These are phyloP conservation scores for Aphelinus certus DNA, from an alignment of 1,140 invertebrate species.

Conservation along the genomic window DNA sequence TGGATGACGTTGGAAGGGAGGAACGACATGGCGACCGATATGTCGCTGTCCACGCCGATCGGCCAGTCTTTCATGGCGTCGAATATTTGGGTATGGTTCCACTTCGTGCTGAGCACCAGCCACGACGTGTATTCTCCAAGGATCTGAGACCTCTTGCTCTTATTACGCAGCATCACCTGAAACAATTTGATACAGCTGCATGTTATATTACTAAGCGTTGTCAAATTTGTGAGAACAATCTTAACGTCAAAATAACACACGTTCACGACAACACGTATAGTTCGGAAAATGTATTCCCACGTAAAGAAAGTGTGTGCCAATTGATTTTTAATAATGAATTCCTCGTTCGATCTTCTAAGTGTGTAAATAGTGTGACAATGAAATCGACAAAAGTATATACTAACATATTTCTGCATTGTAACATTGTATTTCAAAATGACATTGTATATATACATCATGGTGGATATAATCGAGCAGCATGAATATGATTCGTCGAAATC, in stretches of 20 bases:
- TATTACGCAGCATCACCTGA: slow-evolving; percentile 16
- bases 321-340: not conserved
- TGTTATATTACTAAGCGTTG: too few relatives aligned
- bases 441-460: too few relatives aligned
- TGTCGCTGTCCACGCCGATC: slow-evolving; percentile 34
- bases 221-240: too few relatives aligned
- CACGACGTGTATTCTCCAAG: slow-evolving; percentile 38
- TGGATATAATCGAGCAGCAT: too few relatives aligned
- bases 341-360: too few relatives aligned
- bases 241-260: too few relatives aligned
- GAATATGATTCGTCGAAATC: too few relatives aligned
- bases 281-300: too few relatives aligned
- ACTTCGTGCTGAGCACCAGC: slow-evolving; percentile 33
- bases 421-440: not conserved
- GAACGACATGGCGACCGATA: slow-evolving; percentile 29
- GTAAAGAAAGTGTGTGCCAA: too few relatives aligned
- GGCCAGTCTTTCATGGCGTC: slow-evolving; percentile 38
- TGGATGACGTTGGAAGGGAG: slow-evolving; percentile 10
- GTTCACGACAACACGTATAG: too few relatives aligned
- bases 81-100: slow-evolving; percentile 31
- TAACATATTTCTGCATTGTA: not conserved
- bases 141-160: slow-evolving; percentile 30
- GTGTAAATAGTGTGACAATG: too few relatives aligned
- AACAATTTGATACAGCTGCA: not conserved
- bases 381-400: not conserved